Percentiles rank a stretch among this genome's conserved stretches.
Evolutionary conservation across 2,113 vertebrate species (phyloP).

Genomic region (Felis catus): F.catus_Fca126_mat1.0 CM031422.1:16786501-16787000

Average conservation of each 20-base stretch:
- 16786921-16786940: neutral
- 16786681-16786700: neutral
- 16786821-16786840: neutral
- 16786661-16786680: neutral
- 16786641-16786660: neutral
- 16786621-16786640: neutral
- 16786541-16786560: neutral
- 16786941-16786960: neutral
- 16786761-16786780: neutral
- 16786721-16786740: neutral
- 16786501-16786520: neutral
- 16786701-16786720: neutral
- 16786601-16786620: neutral
- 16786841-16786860: neutral
- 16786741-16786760: neutral
- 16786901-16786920: neutral
- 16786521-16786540: neutral
- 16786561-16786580: neutral
- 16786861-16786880: neutral
- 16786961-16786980: neutral
- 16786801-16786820: neutral
- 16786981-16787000: neutral
- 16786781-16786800: neutral
- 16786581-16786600: neutral
- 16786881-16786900: neutral